These are phyloP conservation scores for Xiphophorus birchmanni DNA, from an alignment of 2,797 vertebrate genomes.

Conservation along the genomic window DNA sequence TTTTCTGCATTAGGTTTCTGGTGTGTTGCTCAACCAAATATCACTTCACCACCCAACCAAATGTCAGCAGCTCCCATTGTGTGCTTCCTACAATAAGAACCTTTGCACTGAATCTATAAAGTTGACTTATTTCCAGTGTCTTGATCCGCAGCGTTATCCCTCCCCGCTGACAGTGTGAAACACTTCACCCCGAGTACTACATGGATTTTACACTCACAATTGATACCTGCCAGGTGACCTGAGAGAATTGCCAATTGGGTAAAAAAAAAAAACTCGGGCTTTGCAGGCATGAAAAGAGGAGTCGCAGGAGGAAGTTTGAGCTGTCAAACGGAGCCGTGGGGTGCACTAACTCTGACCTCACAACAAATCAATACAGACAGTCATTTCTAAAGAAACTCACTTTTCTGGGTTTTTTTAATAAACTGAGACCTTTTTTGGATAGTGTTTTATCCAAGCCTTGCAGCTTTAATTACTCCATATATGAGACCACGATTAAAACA, in stretches of 20 bases:
- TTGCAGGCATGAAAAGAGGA: slow-evolving; percentile 31
- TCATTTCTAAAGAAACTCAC: slow-evolving; percentile 10
- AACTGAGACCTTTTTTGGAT: slow-evolving; percentile 39
- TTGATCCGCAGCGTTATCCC: slow-evolving; percentile 18
- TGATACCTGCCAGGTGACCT: slow-evolving; percentile 39
- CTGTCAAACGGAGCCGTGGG: slow-evolving; percentile 38
- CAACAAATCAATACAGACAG: slow-evolving; percentile 44
- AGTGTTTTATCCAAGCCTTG: slow-evolving; percentile 22
- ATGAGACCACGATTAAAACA: slow-evolving; percentile 44
- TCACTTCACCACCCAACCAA: slow-evolving; percentile 6
- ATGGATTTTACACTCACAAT: slow-evolving; percentile 42
- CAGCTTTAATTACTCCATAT: slow-evolving; percentile 48
- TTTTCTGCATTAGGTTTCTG: slow-evolving; percentile 15
- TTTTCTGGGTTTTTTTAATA: slow-evolving; percentile 36
- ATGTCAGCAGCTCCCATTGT: slow-evolving; percentile 35
- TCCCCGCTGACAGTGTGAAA: slow-evolving; percentile 42
- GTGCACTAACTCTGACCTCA: slow-evolving; percentile 38
- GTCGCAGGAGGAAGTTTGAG: slow-evolving; percentile 19
- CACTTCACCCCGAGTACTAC: slow-evolving; percentile 31
- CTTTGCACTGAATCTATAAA: slow-evolving; percentile 26
- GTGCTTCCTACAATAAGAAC: slow-evolving; percentile 26
- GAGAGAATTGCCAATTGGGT: slow-evolving; percentile 31
- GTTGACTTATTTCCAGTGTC: slow-evolving; percentile 35
- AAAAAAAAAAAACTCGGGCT: slow-evolving; percentile 37
- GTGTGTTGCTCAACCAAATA: not conserved